These are phyloP conservation scores for Boleophthalmus pectinirostris DNA, from an alignment of 2,113 vertebrate species.

Conservation along the genomic window DNA sequence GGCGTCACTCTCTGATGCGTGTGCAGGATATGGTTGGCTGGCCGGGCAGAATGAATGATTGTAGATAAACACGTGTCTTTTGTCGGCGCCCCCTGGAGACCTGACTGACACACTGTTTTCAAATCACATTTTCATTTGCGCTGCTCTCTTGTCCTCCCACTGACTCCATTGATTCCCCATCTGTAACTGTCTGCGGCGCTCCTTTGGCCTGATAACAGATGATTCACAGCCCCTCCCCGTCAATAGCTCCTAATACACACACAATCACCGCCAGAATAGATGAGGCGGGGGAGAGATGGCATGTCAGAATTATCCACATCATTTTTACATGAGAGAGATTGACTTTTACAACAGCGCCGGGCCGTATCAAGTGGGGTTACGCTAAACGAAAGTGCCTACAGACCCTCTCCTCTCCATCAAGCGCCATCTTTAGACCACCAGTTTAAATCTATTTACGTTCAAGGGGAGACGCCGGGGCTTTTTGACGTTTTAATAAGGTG, in stretches of 20 bases:
- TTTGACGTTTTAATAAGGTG: conserved; percentile 56
- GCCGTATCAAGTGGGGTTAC: conserved; percentile 29
- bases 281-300: conserved; percentile 40
- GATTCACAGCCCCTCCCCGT: conserved; percentile 53
- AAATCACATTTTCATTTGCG: conserved; percentile 63
- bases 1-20: background rate
- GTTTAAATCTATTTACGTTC: conserved; percentile 50
- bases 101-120: conserved; percentile 50
- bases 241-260: conserved; percentile 69
- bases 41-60: background rate
- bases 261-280: conserved; percentile 66
- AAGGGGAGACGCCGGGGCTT: conserved; percentile 34
- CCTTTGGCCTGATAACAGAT: conserved; percentile 60
- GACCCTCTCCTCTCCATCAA: conserved; percentile 25
- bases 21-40: background rate
- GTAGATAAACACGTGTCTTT: conserved; percentile 1
- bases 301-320: conserved; percentile 62
- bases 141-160: conserved; percentile 57
- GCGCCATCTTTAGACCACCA: conserved; percentile 36
- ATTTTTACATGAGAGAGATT: conserved; percentile 53
- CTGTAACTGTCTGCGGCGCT: conserved; percentile 61
- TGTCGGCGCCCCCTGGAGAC: conserved; percentile 9
- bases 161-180: conserved; percentile 75
- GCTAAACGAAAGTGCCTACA: conserved; percentile 47
- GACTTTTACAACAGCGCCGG: conserved; percentile 12